Conservation (phyloP, 2,113 vertebrate species). For the Meleagris gallopavo region DNA sequence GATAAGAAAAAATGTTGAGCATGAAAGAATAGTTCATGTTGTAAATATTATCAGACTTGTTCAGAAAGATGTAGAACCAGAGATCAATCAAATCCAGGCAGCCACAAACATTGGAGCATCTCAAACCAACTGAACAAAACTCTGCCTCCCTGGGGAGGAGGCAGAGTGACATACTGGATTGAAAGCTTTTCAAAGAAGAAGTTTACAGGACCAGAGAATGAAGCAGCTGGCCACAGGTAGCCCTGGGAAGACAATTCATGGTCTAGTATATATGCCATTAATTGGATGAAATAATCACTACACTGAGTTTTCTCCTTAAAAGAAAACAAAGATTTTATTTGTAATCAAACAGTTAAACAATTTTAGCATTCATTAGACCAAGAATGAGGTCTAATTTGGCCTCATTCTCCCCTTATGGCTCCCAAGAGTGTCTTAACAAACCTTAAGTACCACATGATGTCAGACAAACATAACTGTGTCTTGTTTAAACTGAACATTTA, state of each 20-base stretch:
- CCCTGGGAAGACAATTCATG: background rate
- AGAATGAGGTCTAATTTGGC: background rate
- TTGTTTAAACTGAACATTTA: background rate
- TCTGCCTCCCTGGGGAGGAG: too few relatives aligned
- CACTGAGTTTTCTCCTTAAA: fast-evolving
- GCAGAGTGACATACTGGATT: background rate
- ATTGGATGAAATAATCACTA: background rate
- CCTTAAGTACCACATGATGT: background rate
- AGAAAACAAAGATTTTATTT: background rate
- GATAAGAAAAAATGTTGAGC: background rate
- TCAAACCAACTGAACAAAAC: background rate
- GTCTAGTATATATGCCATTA: background rate
- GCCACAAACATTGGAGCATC: background rate
- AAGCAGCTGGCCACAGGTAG: background rate
- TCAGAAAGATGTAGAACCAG: background rate
- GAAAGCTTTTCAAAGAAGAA: background rate
- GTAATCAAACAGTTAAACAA: background rate
- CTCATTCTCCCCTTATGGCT: background rate
- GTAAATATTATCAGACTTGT: background rate
- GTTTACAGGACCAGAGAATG: background rate
- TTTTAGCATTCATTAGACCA: background rate
- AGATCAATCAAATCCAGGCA: background rate
- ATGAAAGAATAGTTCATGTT: background rate
- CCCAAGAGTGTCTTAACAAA: background rate
- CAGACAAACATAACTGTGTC: background rate